Evolutionary conservation across 2,113 vertebrate species (phyloP), one percentile per base, ranked within the genome.

Genomic region (Tapirus terrestris): DNA sequence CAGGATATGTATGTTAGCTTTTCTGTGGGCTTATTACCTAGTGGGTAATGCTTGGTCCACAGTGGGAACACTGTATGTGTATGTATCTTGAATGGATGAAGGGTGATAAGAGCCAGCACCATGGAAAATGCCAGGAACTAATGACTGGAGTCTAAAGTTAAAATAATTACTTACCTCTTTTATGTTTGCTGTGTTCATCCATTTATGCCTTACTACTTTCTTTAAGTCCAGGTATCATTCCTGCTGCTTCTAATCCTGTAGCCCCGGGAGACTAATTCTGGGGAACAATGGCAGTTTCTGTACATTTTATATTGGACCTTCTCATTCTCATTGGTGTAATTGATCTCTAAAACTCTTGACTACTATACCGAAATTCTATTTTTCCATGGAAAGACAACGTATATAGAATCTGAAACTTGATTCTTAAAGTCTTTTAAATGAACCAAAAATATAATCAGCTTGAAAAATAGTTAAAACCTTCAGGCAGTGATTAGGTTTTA

Each of bases 381-480:
- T 89, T 83, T 77, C 39, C 53, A 13, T 75, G 36, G 60, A 67
- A 89, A 94, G 51, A 80, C 33, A 31, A 1, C 65, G 73, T 58
- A 17, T 92, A 21, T 85, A 23, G 51, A 97, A 96, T 61, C 43
- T 60, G 29, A 48, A 92, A 84, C n/a, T 60, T 79, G 48, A 94
- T 91, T 97, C 61, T 56, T 84, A 73, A 85, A 94, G 75, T 21
- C 77, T 92, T 95, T 94, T 89, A 72, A 91, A 48, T 72, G 89
- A 97, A 87, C 48, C 18, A 79, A 53, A 93, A 91, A 67, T 94
- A 91, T 73, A 96, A 96, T 94, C 89, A 91, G 73, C 73, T 89
- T 93, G 94, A 97, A 85, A 94, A 98, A 96, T 43, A 94, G 77
- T 94, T 95, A 97, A 53, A 77, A 89, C 31, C 89, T 96, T 88